Percentiles rank a stretch among this genome's conserved stretches.
phyloP scores from a whole-genome alignment of 2,113 vertebrate genomes.

The Theristicus caerulescens region DNA sequence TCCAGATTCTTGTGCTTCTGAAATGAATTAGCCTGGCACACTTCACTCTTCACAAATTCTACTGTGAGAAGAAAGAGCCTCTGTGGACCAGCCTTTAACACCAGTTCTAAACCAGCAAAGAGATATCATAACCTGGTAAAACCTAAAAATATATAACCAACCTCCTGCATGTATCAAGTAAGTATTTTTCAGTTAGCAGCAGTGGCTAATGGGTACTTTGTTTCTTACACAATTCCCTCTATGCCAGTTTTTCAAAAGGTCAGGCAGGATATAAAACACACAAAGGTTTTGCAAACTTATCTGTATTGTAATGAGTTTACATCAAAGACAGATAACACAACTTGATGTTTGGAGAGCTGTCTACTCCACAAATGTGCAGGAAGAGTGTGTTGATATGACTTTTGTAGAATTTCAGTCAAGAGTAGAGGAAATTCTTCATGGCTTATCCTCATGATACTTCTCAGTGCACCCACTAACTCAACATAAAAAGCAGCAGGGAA shows the following conservation, averaged over 20 bases:
- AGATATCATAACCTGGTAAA: not conserved
- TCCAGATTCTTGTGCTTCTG: not conserved
- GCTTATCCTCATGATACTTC: not conserved
- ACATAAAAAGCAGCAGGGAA: not conserved
- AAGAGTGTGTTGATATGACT: not conserved
- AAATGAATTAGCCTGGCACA: not conserved
- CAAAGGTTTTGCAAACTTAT: not conserved
- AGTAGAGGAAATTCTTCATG: not conserved
- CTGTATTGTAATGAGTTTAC: not conserved
- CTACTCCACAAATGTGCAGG: not conserved
- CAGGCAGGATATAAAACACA: not conserved
- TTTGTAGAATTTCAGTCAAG: not conserved
- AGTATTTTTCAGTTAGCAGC: not conserved
- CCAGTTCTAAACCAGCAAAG: not conserved
- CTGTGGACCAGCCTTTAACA: fast-evolving
- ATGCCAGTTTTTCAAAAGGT: not conserved
- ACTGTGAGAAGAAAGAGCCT: not conserved
- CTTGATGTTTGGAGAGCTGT: not conserved
- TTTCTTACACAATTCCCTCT: not conserved
- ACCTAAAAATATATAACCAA: not conserved
- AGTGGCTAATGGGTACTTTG: not conserved
- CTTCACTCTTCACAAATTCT: not conserved
- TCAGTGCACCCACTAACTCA: not conserved
- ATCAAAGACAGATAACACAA: not conserved
- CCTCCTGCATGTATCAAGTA: not conserved